These are phyloP conservation scores for Augochlora pura DNA, from an alignment of 1,140 invertebrate species.

Conservation along the genomic window DNA sequence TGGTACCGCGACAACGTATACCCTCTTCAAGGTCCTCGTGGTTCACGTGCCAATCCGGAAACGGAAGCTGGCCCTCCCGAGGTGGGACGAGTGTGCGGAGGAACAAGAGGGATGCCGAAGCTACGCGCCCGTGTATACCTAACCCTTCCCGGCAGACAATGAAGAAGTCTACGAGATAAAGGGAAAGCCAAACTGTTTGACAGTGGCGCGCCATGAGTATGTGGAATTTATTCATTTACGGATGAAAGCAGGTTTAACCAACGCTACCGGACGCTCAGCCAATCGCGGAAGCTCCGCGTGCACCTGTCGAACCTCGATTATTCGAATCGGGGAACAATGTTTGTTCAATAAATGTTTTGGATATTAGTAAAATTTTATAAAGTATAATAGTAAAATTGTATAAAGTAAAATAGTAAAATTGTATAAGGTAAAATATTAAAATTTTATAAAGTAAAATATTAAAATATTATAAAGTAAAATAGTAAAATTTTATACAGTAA, in stretches of 20 bases:
- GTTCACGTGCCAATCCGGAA: conserved; percentile 75
- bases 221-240: background rate
- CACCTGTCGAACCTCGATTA: too few species aligned
- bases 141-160: conserved; percentile 69
- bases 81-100: conserved; percentile 32
- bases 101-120: conserved; percentile 55
- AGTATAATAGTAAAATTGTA: too few species aligned
- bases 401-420: too few species aligned
- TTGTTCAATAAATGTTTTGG: too few species aligned
- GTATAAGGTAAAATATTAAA: too few species aligned
- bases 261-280: too few species aligned
- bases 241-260: background rate
- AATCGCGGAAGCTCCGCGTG: too few species aligned
- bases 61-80: conserved; percentile 73
- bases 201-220: conserved; percentile 58
- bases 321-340: too few species aligned
- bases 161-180: conserved; percentile 29
- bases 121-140: conserved; percentile 67
- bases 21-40: conserved; percentile 68
- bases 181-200: conserved; percentile 54
- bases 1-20: conserved; percentile 66
- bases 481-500: too few species aligned
- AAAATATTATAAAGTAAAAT: too few species aligned
- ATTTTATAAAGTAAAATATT: too few species aligned
- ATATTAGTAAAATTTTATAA: too few species aligned